Conservation (phyloP, 2,113 vertebrate species). For the Gobio gobio region DNA sequence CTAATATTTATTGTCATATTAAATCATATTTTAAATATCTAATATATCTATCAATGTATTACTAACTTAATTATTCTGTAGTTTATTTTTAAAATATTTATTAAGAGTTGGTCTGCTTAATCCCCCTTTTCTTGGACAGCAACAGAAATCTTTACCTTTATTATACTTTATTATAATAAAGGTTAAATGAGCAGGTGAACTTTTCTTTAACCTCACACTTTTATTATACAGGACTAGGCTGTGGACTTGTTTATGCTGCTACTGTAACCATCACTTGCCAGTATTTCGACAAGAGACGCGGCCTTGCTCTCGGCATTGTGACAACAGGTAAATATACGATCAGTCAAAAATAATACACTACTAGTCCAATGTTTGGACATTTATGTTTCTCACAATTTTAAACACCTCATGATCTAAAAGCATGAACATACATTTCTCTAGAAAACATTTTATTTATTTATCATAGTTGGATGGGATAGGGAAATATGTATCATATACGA, state of each 20-base stretch:
- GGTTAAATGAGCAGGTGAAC: background rate
- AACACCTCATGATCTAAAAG: background rate
- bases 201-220: background rate
- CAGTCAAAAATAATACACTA: background rate
- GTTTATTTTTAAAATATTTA: background rate
- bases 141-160: background rate
- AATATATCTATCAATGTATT: background rate
- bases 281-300: slow-evolving; percentile 86
- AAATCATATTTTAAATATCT: background rate
- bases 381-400: background rate
- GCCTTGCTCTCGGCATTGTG: slow-evolving; percentile 85
- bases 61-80: background rate
- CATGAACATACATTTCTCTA: background rate
- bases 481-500: background rate
- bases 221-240: slow-evolving; percentile 79
- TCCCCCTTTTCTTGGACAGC: background rate
- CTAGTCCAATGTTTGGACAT: background rate
- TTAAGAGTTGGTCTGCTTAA: background rate
- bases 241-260: slow-evolving; percentile 85
- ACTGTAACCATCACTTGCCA: slow-evolving; percentile 88
- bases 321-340: slow-evolving; percentile 80
- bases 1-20: background rate
- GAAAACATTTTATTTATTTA: background rate
- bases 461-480: background rate
- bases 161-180: background rate